Percentiles rank a stretch among this genome's conserved stretches.
Conservation (phyloP, 2,797 vertebrate species). For the Pogonophryne albipinna region DNA sequence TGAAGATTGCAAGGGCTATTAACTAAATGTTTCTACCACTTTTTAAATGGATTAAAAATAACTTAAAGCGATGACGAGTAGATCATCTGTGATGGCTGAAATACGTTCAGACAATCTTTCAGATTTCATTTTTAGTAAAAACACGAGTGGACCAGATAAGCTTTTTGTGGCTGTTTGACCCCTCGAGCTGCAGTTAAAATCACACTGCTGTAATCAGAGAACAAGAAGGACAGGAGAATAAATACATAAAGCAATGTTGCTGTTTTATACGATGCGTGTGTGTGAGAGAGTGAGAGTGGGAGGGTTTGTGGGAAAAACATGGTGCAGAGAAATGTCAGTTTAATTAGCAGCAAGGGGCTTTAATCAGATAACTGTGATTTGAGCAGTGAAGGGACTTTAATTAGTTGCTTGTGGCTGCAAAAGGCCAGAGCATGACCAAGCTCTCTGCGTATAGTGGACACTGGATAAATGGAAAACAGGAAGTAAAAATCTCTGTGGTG, state of each 20-base stretch:
- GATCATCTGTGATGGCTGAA: conserved; percentile 40
- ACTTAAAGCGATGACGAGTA: conserved; percentile 8
- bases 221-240: neutral
- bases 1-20: conserved; percentile 17
- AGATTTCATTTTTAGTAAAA: conserved; percentile 35
- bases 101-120: conserved; percentile 20
- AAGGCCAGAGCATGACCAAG: conserved; percentile 47
- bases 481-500: conserved; percentile 29
- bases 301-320: conserved; percentile 29
- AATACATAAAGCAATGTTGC: conserved; percentile 3
- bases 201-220: conserved; percentile 37
- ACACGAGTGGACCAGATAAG: conserved; percentile 42
- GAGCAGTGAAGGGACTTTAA: conserved; percentile 63
- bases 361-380: conserved; percentile 65
- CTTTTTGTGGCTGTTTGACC: conserved; percentile 19
- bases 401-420: conserved; percentile 67
- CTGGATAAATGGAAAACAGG: conserved; percentile 21
- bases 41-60: conserved; percentile 49
- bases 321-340: conserved; percentile 50
- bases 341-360: conserved; percentile 71
- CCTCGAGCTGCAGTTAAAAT: conserved; percentile 38
- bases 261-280: neutral
- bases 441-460: conserved; percentile 40
- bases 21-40: conserved; percentile 45
- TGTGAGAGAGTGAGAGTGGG: neutral